Conservation (phyloP, 2,113 vertebrate species). For the Hystrix brachyura region DNA sequence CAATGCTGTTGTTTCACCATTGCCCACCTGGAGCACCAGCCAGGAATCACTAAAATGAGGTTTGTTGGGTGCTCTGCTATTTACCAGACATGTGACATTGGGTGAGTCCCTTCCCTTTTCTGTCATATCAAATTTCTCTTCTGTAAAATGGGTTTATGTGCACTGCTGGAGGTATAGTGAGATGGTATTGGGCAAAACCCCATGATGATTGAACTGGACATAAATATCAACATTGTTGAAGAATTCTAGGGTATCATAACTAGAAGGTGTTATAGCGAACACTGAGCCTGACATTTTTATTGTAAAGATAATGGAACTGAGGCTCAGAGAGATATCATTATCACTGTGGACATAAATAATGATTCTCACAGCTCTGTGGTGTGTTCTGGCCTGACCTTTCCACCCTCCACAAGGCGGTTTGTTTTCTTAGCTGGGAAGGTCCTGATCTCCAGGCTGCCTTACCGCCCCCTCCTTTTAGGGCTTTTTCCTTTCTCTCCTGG, state of each 20-base stretch:
- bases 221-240: background rate
- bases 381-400: slow-evolving; percentile 41
- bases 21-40: background rate
- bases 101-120: background rate
- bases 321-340: slow-evolving; percentile 13
- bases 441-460: background rate
- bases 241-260: background rate
- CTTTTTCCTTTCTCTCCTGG: slow-evolving; percentile 30
- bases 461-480: slow-evolving; percentile 40
- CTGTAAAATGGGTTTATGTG: background rate
- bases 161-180: background rate
- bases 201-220: background rate
- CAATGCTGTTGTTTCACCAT: background rate
- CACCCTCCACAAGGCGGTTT: background rate
- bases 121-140: background rate
- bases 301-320: background rate
- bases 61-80: background rate
- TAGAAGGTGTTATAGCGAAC: background rate
- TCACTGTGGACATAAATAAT: background rate
- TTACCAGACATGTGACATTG: background rate
- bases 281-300: background rate
- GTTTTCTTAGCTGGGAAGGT: slow-evolving; percentile 64
- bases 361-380: slow-evolving; percentile 24
- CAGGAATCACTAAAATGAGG: background rate
- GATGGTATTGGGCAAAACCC: background rate